These are phyloP conservation scores for Cynocephalus volans DNA, from an alignment of 2,113 vertebrate species.

Conservation along the genomic window DNA sequence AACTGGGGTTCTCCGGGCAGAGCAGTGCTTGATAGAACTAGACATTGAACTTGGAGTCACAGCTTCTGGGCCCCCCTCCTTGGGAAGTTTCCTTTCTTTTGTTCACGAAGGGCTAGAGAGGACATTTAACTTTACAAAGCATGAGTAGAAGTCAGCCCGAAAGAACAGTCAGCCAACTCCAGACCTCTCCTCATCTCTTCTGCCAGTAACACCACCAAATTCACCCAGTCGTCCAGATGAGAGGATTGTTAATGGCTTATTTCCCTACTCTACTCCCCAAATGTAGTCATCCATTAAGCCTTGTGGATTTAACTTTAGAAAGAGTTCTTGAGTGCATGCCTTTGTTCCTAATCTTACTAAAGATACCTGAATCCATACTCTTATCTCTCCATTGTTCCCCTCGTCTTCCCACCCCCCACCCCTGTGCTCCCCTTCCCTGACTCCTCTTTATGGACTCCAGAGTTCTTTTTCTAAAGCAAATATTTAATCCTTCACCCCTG, in stretches of 20 bases:
- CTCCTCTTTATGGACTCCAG: background rate
- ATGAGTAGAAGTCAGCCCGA: background rate
- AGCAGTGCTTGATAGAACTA: background rate
- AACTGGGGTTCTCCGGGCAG: background rate
- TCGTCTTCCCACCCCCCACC: background rate
- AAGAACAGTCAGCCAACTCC: background rate
- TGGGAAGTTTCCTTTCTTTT: slow-evolving; percentile 53
- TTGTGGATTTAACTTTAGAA: background rate
- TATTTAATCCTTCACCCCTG: background rate
- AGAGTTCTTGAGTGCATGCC: background rate
- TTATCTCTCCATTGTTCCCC: background rate
- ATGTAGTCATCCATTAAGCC: background rate
- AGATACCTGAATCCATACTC: background rate
- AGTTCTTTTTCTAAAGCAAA: slow-evolving; percentile 40
- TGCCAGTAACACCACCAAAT: background rate
- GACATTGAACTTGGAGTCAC: slow-evolving; percentile 26
- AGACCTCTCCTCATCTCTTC: background rate
- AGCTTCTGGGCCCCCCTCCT: background rate
- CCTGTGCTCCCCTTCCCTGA: background rate
- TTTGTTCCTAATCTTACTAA: slow-evolving; percentile 7
- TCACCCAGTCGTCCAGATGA: background rate
- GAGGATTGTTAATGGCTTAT: background rate
- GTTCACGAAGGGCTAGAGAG: slow-evolving; percentile 30
- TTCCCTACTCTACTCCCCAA: background rate
- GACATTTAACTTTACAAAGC: slow-evolving; percentile 39